These are phyloP conservation scores for Acrobasis consociella DNA, from an alignment of 2,888 invertebrate genomes.

Conservation along the genomic window DNA sequence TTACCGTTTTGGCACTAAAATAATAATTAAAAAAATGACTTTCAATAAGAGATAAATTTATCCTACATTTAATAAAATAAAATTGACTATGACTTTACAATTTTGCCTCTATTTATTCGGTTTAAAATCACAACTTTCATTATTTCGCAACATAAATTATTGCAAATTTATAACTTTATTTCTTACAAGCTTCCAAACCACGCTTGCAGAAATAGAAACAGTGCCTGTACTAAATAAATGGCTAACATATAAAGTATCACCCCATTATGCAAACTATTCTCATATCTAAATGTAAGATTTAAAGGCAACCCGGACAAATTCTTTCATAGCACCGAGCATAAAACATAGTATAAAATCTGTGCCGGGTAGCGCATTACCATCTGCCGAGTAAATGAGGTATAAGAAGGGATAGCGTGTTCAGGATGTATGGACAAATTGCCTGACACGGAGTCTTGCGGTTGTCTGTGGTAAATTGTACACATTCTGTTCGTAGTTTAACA, in stretches of 20 bases:
- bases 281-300: not conserved
- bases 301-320: not conserved
- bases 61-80: too few relatives aligned
- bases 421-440: slow-evolving; percentile 15
- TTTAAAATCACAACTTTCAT: too few relatives aligned
- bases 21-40: too few relatives aligned
- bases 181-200: too few relatives aligned
- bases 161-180: too few relatives aligned
- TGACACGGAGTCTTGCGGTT: not conserved
- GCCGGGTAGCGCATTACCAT: slow-evolving; percentile 3
- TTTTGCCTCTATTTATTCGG: too few relatives aligned
- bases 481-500: too few relatives aligned
- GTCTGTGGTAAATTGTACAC: not conserved
- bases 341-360: slow-evolving; percentile 9
- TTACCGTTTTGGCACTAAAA: too few relatives aligned
- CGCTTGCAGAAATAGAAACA: not conserved
- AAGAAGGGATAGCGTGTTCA: slow-evolving; percentile 14
- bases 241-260: not conserved
- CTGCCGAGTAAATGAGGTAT: slow-evolving; percentile 15
- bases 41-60: too few relatives aligned
- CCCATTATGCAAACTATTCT: too few relatives aligned
- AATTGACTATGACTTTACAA: too few relatives aligned
- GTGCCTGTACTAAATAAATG: not conserved
- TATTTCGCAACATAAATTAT: too few relatives aligned
- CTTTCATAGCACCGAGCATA: slow-evolving; percentile 1